Evolutionary conservation across 2,888 invertebrate genomes (phyloP), one percentile per base, ranked within the genome.

Genomic region (Agrypnus murinus): DNA sequence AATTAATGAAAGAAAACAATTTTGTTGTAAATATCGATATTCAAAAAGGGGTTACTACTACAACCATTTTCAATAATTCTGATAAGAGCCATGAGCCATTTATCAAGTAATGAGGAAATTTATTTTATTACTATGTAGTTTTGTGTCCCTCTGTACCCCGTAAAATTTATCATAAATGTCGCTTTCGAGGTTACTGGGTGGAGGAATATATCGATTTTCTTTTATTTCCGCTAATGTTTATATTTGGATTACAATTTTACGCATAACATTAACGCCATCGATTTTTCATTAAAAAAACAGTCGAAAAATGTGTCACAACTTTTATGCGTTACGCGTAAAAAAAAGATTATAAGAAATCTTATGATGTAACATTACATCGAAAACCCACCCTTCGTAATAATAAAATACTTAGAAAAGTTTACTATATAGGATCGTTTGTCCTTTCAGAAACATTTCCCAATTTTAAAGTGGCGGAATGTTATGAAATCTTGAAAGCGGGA

Each of bases 401-500:
- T 12, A 10, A 40, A 40, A 10, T n/a, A 25, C 5, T 25, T 25
- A 25, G n/a, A 25, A 25, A 25, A 25, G 25, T 25, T 25, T 25
- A 3, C 25, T 25, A 3, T 25, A 25, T 25, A 5, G 25, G 5
- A 25, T 2, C 25, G 5, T 25, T 25, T 25, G 25, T 25, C 25
- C 25, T 25, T 25, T 25, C 25, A 25, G 25, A 25, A 25, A 25
- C 25, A 25, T 25, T 25, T 25, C 5, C 48, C 48, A 9, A 48
- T 50, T 46, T 50, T 50, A 50, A 50, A 50, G 31, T 50, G n/a
- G 12, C 9, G 6, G 46, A 50, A 31, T 50, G 50, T 31, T 50
- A 50, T 32, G 50, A 57, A 57, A 34, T 38, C 38, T 57, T 38
- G 57, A n/a, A n/a, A 57, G 17, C 57, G 57, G 38, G 17, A 55